Evolutionary conservation across 2,888 invertebrate species (phyloP).

Genomic region (Lepidonotus clava): DNA sequence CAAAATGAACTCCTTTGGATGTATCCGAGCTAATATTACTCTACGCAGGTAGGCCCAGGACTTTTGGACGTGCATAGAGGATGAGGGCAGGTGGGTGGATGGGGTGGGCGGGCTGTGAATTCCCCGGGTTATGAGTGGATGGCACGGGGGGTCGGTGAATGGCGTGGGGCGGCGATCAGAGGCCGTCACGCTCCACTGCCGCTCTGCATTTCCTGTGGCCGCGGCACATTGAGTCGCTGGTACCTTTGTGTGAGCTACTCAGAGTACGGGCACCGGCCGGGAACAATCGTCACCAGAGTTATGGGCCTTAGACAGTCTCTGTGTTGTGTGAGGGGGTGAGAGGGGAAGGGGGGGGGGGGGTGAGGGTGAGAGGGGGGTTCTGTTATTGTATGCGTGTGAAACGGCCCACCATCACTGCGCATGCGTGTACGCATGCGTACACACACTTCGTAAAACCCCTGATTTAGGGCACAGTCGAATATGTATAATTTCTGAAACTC

Average conservation of each 20-base stretch:
- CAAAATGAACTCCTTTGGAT: no score
- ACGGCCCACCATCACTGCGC: no score
- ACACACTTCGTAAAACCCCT: no score
- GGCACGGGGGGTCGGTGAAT: neutral
- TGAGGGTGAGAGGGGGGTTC: neutral
- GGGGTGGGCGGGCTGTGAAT: neutral
- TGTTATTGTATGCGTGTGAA: neutral
- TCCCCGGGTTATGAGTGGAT: neutral
- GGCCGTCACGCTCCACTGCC: conserved; percentile 21
- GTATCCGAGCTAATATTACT: no score
- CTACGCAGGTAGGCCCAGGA: no score
- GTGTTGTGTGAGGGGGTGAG: neutral
- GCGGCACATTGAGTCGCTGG: conserved; percentile 16
- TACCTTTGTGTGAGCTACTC: conserved; percentile 20
- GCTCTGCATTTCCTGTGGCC: neutral
- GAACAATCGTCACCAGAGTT: neutral
- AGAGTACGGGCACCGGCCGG: neutral
- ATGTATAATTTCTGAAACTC: no score
- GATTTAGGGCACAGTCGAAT: no score
- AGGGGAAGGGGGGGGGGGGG: neutral
- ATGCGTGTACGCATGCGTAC: no score
- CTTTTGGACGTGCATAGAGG: no score
- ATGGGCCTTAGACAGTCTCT: neutral
- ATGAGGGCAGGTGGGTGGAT: neutral
- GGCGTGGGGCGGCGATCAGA: neutral